Evolutionary conservation across 1,140 invertebrate genomes (phyloP), one percentile per base, ranked within the genome.

Genomic region (Ladona fulva): DNA sequence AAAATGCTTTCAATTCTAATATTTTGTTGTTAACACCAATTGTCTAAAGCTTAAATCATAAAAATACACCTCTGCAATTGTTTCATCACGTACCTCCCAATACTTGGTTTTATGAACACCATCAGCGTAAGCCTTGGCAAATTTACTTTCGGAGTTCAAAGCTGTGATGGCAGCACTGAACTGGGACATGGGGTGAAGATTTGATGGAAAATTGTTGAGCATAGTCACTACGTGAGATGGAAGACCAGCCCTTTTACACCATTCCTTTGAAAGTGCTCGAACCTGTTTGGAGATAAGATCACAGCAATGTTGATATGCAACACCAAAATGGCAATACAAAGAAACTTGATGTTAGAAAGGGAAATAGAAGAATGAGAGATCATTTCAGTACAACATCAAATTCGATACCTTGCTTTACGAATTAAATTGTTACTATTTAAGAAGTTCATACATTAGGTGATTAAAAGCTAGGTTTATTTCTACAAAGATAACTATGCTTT

Each of bases 181-280:
- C 85, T 99, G 97, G 14, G 96, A 92, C 97, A 99, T 99, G 0
- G 97, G 97, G 83, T 98, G 97, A 29, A 99, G 85, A 79, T 91
- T 91, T 80, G 91, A 91, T n/a, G 97, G 97, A 86, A 99, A 95
- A 84, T 96, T 96, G 86, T 98, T 98, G 79, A 99, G 86, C 89
- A 98, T 93, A 29, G 92, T 95, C 14, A 96, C 95, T 42, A 99
- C 96, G 85, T 99, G 97, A 74, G 92, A 89, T 0, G 97, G 97
- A 7, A 99, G 88, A 83, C 90, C 92, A 84, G 94, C 95, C 80
- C 96, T 89, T 59, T 92, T 87, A 24, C 97, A 96, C 95, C 95
- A 98, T 85, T 97, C 95, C 84, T 93, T 91, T 24, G 95, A 97
- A 12, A 99, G 82, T 59, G 92, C 89, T 82, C 93, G 91, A 0